These are phyloP conservation scores for Zonitis immaculata DNA, from an alignment of 2,888 invertebrate species.

Conservation along the genomic window DNA sequence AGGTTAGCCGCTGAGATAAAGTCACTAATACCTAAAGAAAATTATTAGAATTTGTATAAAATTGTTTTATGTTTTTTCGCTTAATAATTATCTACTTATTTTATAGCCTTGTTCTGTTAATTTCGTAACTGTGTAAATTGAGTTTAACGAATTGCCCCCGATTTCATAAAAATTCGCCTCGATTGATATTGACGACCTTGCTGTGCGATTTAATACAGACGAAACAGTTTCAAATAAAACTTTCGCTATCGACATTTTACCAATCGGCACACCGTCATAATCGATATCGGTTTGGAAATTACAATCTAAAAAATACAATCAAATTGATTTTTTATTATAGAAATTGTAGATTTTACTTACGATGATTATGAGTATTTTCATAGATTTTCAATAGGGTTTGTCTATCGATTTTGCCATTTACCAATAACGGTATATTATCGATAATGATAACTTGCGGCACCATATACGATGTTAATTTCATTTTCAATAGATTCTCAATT, in stretches of 20 bases:
- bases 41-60: too few relatives aligned
- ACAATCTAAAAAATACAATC: constrained; percentile 41
- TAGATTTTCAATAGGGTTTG: constrained; percentile 71
- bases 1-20: constrained; percentile 70
- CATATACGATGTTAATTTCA: constrained; percentile 70
- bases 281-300: constrained; percentile 61
- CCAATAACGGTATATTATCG: constrained; percentile 71
- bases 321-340: too few relatives aligned
- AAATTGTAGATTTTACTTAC: constrained; percentile 44
- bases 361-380: constrained; percentile 65
- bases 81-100: constrained; percentile 56
- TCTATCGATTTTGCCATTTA: constrained; percentile 84
- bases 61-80: too few relatives aligned
- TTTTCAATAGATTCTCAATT: constrained; percentile 61
- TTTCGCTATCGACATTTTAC: constrained; percentile 58
- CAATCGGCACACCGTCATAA: constrained; percentile 58
- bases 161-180: constrained; percentile 76
- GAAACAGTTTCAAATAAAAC: constrained; percentile 72
- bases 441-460: constrained; percentile 71
- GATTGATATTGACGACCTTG: constrained; percentile 57
- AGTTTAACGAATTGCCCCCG: constrained; percentile 84
- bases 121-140: constrained; percentile 74
- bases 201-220: constrained; percentile 63
- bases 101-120: constrained; percentile 71
- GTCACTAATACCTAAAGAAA: constrained; percentile 68